Percentiles rank a stretch among this genome's conserved stretches.
Evolutionary conservation across 2,113 vertebrate genomes (phyloP).

Genomic region (Python bivittatus): DNA sequence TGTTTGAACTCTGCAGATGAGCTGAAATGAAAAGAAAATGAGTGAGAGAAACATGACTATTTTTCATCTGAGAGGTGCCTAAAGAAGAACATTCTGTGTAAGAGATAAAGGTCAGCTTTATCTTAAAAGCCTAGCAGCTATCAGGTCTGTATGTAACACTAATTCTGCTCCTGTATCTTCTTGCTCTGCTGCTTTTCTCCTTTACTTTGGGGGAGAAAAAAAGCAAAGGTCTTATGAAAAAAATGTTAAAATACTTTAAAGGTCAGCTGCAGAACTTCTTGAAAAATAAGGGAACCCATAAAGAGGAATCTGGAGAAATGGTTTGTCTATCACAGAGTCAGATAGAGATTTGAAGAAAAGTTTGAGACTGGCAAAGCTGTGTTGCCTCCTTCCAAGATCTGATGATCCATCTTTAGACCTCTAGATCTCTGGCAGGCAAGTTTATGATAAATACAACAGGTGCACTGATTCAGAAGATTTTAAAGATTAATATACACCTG

Average conservation of each 20-base stretch:
- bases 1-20: not conserved
- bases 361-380: conserved; percentile 27
- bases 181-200: not conserved
- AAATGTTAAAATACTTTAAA: not conserved
- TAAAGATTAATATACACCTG: not conserved
- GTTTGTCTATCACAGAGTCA: conserved; percentile 16
- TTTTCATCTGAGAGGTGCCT: not conserved
- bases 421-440: not conserved
- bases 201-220: not conserved
- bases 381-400: conserved; percentile 23
- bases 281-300: conserved; percentile 7
- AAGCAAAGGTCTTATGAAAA: conserved; percentile 1
- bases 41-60: not conserved
- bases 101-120: not conserved
- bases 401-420: not conserved
- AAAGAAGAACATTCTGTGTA: not conserved
- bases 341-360: conserved; percentile 34
- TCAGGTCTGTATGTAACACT: not conserved
- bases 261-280: conserved; percentile 4
- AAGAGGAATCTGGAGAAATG: not conserved
- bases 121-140: not conserved
- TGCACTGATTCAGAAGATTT: not conserved
- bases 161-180: not conserved
- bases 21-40: not conserved
- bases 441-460: not conserved